Conservation (phyloP, 2,113 vertebrate species). For the Mastomys natalensis region DNA sequence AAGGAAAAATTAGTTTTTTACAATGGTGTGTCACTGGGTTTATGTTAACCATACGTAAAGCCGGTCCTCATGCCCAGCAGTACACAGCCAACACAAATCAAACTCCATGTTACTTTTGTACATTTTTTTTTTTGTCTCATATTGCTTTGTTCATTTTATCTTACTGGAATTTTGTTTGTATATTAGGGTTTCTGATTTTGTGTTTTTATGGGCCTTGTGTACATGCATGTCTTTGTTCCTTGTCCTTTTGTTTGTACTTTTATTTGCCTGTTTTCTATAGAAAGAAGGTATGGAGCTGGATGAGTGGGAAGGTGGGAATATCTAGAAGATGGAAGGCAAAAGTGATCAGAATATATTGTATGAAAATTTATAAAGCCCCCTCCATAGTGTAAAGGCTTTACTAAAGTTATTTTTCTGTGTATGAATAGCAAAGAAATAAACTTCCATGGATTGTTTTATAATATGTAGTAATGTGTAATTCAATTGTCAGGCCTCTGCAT, state of each 20-base stretch:
- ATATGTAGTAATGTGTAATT: neutral
- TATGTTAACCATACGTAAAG: neutral
- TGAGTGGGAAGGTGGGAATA: neutral
- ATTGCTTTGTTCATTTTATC: neutral
- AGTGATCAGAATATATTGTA: neutral
- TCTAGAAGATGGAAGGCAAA: neutral
- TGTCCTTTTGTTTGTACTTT: neutral
- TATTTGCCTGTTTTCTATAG: neutral
- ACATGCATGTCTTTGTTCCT: neutral
- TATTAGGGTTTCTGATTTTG: neutral
- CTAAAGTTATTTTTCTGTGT: constrained; percentile 64
- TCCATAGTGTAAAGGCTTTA: constrained; percentile 48
- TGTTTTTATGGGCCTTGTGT: neutral
- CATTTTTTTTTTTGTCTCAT: neutral
- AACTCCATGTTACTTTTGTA: neutral
- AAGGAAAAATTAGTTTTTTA: neutral
- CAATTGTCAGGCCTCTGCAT: neutral
- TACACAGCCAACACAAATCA: neutral
- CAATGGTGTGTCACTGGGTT: neutral
- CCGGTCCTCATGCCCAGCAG: neutral
- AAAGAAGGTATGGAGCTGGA: neutral
- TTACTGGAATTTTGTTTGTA: neutral
- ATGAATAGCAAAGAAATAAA: constrained; percentile 28
- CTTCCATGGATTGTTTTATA: neutral
- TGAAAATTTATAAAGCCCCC: constrained; percentile 73